Evolutionary conservation across 2,113 vertebrate genomes (phyloP), one percentile per base, ranked within the genome.

Genomic region (Gasterosteus aculeatus): DNA sequence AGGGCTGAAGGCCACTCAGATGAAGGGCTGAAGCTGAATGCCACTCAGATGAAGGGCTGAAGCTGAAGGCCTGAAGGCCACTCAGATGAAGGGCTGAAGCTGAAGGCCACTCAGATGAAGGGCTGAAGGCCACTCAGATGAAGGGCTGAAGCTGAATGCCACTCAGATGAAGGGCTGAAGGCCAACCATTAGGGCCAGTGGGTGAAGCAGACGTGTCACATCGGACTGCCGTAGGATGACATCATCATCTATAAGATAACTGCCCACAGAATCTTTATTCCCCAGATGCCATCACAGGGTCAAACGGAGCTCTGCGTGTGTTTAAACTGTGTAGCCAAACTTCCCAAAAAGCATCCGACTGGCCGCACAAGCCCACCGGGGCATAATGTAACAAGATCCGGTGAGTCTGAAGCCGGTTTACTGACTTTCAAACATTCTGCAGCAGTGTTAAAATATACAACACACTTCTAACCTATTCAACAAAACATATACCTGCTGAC

Each of bases 341-440:
- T 47, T 59, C 49, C 49, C 60, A 7, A 57, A 67, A 66, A 54
- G 35, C 14, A 72, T 56, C 44, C 0, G 5, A 42, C 16, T 10
- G 19, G 68, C 76, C 6, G 22, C 12, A 1, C 54, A 0, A n/a
- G 10, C 41, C 29, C 10, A 5, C 54, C 1, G 1, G 19, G 56
- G 31, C 71, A 4, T 7, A 18, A 19, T 31, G 88, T 80, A 88
- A 90, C 72, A 3, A 1, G 75, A 87, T 56, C 75, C 51, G 18
- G 49, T 69, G 76, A 78, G 68, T 57, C 56, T 74, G 64, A 83
- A 31, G 63, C 60, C 0, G 59, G 73, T 76, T 75, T 72, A 74
- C 78, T 38, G 60, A 68, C 60, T 63, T 82, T 74, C 73, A 91
- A 92, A 88, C 86, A 88, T n/a, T 77, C 64, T 60, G 38, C 46